Evolutionary conservation across 2,113 vertebrate species (phyloP), one percentile per base, ranked within the genome.

Genomic region (Chascanopsetta lugubris): DNA sequence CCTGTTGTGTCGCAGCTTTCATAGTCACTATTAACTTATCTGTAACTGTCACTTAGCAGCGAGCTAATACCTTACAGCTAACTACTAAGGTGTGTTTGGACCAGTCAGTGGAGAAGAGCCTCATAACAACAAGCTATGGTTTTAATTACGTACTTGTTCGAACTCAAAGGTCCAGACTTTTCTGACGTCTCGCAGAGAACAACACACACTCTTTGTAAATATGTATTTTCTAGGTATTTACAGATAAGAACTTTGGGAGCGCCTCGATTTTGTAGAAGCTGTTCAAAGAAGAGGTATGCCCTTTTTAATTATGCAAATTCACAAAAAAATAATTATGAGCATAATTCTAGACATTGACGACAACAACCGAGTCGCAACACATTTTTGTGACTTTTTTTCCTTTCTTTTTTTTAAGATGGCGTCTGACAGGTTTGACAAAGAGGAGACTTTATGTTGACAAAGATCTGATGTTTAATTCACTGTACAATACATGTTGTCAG

Each of bases 401-500:
- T 10, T 69, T 47, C 48, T 48, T 51, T 22, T 25, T 75, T 53
- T 57, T 51, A 69, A 21, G 34, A 65, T 24, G 29, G 69, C 64
- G 55, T 80, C 72, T 78, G 82, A 51, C 65, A 83, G 80, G 70
- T 85, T 69, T 73, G 64, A 75, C 82, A 78, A 75, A 75, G 77
- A 83, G 66, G 77, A 83, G 63, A 75, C 10, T 72, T 79, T 85
- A 8, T 75, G 77, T 88, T 87, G 79, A 78, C 50, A 38, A 54
- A 79, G 59, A 85, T n/a, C n/a, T 18, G 15, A 67, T 17, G 13
- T 65, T 71, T 74, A 30, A 69, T 55, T 76, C 67, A 80, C 75
- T 90, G 79, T 87, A 87, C 66, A 79, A 85, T 88, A 93, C 90
- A 92, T 94, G 89, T 93, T 93, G 90, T 90, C 88, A 91, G 87